phyloP scores from a whole-genome alignment of 92 coral and sea anemone genomes.

The Porites cylindrica region DNA sequence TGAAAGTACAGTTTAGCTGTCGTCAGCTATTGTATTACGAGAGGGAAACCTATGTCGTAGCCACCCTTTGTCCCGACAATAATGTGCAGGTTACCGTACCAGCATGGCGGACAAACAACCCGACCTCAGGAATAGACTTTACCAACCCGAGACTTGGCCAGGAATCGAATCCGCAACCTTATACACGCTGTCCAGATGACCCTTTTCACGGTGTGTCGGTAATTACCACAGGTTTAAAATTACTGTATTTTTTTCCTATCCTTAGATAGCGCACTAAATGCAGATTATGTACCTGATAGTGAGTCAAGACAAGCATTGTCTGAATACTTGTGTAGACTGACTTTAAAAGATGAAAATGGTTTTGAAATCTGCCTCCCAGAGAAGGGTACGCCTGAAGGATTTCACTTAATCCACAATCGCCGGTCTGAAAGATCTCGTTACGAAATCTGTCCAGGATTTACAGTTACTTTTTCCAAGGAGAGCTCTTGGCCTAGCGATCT shows the following conservation, averaged over 20 bases:
- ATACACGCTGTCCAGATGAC: too few relatives aligned
- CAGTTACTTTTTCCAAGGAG: conserved; percentile 14
- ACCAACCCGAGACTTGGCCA: too few relatives aligned
- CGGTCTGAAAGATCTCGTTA: background rate
- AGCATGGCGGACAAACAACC: background rate
- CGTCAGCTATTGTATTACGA: background rate
- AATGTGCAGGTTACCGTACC: background rate
- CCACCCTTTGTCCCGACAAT: background rate
- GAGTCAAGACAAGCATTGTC: background rate
- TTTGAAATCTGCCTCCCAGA: conserved; percentile 10
- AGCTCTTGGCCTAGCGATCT: conserved; percentile 2
- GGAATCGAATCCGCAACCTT: too few relatives aligned
- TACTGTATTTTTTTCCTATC: background rate
- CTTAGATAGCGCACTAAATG: background rate
- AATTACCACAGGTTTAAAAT: too few relatives aligned
- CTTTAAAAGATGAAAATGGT: background rate
- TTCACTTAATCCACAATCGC: conserved; percentile 14
- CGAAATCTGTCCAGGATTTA: background rate
- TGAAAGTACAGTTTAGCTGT: background rate
- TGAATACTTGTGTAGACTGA: conserved; percentile 1
- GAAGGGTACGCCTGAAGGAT: background rate
- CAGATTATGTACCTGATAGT: background rate
- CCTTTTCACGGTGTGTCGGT: too few relatives aligned
- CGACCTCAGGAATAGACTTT: background rate
- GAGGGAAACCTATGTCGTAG: background rate